Base-by-base conservation (phyloP, 2,113 vertebrate species). In the Nibea albiflora region DNA sequence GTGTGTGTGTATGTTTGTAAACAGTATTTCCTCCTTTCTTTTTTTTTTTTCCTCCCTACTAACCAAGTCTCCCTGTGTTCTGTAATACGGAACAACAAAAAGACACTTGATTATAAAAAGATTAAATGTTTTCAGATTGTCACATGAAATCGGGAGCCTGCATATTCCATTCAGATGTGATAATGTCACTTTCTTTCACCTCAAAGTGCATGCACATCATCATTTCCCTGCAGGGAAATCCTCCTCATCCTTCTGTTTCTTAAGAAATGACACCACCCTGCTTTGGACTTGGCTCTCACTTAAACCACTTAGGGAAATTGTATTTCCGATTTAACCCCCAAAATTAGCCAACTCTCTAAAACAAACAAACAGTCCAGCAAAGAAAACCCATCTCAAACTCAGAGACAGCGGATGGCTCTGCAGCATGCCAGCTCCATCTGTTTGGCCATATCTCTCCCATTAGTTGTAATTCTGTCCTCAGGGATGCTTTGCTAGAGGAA, bases 341-440 rank as follows among this genome's bases (percentile, higher is more conserved):
- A 73, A 76, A 49, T 6, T 50, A 15, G 31, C 60, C 57, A 24
- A n/a, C 47, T 68, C n/a, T 71, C 11, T n/a, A 28, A 74, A 81
- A 78, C 16, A 66, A 69, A 76, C 64, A 76, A 78, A 63, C 50
- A 76, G 68, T 69, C 47, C 8, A 67, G 71, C 26, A 50, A 65
- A 31, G 58, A 85, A 80, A 11, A 17, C 2, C 57, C 56, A 35
- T 73, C 63, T 72, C 52, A 77, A 67, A 70, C 50, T 10, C 14
- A 60, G 80, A 60, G 66, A 68, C 65, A 57, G 67, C 1, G 44
- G 74, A 66, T 50, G 61, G 64, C 42, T 61, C 12, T 11, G 67
- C 35, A 49, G 77, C 28, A 2, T 47, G 87, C 78, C 90, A 83
- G 67, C 84, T 80, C 89, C 89, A 87, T 92, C 91, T 90, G 90